Evolutionary conservation across 2,113 vertebrate species (phyloP).

Genomic region (Eclectus roratus): DNA sequence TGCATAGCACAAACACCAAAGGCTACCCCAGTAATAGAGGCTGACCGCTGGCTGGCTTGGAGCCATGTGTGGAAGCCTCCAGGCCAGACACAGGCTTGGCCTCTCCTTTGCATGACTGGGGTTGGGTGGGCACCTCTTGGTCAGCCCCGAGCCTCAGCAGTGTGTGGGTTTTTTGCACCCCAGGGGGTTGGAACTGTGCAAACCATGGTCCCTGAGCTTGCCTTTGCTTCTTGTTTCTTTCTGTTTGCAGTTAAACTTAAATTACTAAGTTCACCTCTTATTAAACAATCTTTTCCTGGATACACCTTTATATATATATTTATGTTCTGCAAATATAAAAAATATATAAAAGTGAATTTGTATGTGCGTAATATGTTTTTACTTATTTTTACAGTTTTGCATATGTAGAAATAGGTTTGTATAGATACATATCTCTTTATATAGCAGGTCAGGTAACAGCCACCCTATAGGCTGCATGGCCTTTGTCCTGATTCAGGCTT

Average conservation of each 20-base stretch:
- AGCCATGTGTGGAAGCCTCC: fast-evolving
- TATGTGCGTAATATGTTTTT: background rate
- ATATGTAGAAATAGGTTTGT: background rate
- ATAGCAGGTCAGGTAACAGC: background rate
- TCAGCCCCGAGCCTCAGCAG: fast-evolving
- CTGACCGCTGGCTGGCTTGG: background rate
- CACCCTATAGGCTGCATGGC: background rate
- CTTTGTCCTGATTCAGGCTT: fast-evolving
- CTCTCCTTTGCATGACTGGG: background rate
- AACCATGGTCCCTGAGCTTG: no score
- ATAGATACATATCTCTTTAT: background rate
- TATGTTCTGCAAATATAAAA: background rate
- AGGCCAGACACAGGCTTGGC: background rate
- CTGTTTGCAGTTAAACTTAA: background rate
- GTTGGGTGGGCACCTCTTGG: no score
- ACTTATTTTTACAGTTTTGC: background rate
- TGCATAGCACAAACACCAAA: background rate
- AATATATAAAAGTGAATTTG: background rate
- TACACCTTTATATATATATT: background rate
- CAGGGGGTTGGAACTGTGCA: fast-evolving
- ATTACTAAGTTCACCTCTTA: background rate
- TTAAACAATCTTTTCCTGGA: background rate
- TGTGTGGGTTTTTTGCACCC: background rate
- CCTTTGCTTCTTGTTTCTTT: background rate
- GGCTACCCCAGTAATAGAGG: background rate